These are phyloP conservation scores for Theodoxus fluviatilis DNA, from an alignment of 2,888 invertebrate genomes.

Conservation along the genomic window DNA sequence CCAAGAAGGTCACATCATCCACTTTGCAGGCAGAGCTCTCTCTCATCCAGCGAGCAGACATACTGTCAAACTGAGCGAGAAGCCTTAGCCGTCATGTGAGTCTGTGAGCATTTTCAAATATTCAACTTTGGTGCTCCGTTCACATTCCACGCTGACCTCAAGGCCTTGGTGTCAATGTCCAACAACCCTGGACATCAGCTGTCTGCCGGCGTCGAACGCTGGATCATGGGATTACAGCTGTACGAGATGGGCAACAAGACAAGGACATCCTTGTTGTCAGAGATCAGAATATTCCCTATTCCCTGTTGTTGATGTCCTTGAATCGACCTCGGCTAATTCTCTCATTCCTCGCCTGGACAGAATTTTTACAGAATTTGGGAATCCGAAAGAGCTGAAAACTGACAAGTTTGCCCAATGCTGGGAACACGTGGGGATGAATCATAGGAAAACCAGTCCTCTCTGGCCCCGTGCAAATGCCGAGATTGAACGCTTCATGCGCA, in stretches of 20 bases:
- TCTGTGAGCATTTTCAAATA: slow-evolving; percentile 37
- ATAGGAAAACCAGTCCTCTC: slow-evolving; percentile 1
- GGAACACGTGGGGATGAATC: slow-evolving; percentile 12
- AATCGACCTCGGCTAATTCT: slow-evolving; percentile 8
- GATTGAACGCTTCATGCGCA: slow-evolving; percentile 21
- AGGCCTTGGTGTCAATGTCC: slow-evolving; percentile 8
- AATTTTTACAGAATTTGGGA: slow-evolving; percentile 27
- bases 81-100: slow-evolving; percentile 32
- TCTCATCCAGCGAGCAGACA: slow-evolving; percentile 27
- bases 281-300: slow-evolving; percentile 31
- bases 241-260: slow-evolving; percentile 32
- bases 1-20: slow-evolving; percentile 16
- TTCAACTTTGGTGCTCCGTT: slow-evolving; percentile 39
- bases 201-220: slow-evolving; percentile 38
- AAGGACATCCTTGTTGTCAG: slow-evolving; percentile 29
- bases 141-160: slow-evolving; percentile 32
- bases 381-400: slow-evolving; percentile 24
- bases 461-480: neutral
- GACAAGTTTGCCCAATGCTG: slow-evolving; percentile 25
- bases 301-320: slow-evolving; percentile 22
- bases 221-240: slow-evolving; percentile 36
- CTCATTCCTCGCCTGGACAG: slow-evolving; percentile 29
- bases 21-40: slow-evolving; percentile 30
- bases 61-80: slow-evolving; percentile 34
- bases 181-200: slow-evolving; percentile 17